Percentiles rank a stretch among this genome's conserved stretches.
phyloP scores from a whole-genome alignment of 2,797 vertebrate genomes.

The Ambastaia sidthimunki region DNA sequence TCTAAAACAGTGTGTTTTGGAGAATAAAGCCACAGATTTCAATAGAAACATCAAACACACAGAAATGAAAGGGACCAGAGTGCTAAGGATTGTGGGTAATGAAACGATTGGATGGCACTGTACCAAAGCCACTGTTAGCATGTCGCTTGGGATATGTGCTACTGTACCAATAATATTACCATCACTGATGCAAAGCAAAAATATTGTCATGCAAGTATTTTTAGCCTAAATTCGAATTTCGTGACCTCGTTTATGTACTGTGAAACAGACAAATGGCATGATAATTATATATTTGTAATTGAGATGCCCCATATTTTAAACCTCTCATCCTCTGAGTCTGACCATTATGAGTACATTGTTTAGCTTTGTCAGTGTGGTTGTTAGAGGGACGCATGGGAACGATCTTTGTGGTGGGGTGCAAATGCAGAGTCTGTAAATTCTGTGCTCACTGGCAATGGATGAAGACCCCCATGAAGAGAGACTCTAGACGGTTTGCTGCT shows the following conservation, averaged over 20 bases:
- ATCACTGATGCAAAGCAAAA: neutral
- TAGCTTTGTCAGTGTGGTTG: constrained; percentile 23
- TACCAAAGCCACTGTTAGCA: constrained; percentile 2
- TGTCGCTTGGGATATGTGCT: constrained; percentile 7
- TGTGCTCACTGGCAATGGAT: constrained; percentile 9
- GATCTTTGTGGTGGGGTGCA: neutral
- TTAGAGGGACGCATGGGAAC: constrained; percentile 9
- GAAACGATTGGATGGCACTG: constrained; percentile 21
- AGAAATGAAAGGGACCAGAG: constrained; percentile 31
- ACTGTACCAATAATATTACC: neutral
- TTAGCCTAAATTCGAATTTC: constrained; percentile 18
- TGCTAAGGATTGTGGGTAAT: constrained; percentile 34
- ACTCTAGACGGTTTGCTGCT: constrained; percentile 32
- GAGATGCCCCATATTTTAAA: neutral
- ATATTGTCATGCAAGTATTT: constrained; percentile 1
- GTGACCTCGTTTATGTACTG: constrained; percentile 1
- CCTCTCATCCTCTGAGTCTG: constrained; percentile 1
- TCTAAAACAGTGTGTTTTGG: constrained; percentile 13
- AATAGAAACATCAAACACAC: constrained; percentile 35
- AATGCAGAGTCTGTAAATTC: neutral
- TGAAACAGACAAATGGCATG: constrained; percentile 12
- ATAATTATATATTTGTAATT: constrained; percentile 24
- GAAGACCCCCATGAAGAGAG: constrained; percentile 25
- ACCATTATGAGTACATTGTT: constrained; percentile 29
- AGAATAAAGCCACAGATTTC: constrained; percentile 27